Conservation (phyloP, 2,888 invertebrate species). For the Eurytoma adleriae region DNA sequence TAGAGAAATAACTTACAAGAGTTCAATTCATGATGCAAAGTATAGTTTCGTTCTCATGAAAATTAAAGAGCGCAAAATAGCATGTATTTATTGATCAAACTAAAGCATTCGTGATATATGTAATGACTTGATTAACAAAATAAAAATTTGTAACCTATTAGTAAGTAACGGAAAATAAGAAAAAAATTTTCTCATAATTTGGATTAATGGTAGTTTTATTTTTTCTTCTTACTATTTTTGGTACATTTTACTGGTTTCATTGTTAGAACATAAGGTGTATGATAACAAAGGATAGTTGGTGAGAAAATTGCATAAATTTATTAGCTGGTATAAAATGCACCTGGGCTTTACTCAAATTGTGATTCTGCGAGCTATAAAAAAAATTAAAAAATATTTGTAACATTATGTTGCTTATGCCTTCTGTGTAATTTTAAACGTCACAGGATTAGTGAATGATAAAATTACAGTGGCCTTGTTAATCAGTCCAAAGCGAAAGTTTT, state of each 20-base stretch:
- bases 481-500: conserved; percentile 51
- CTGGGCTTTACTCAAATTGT: conserved; percentile 45
- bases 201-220: conserved; percentile 21
- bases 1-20: conserved; percentile 33
- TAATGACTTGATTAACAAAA: conserved; percentile 33
- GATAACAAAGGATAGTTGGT: conserved; percentile 27
- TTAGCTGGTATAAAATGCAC: conserved; percentile 41
- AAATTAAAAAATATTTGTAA: conserved; percentile 33
- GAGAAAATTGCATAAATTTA: conserved; percentile 33
- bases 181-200: conserved; percentile 27
- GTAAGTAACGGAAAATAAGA: conserved; percentile 31
- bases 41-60: conserved; percentile 39
- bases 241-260: conserved; percentile 16
- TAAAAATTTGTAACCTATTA: conserved; percentile 45
- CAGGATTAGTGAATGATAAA: conserved; percentile 44
- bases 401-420: conserved; percentile 53
- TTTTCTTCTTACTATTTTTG: conserved; percentile 13
- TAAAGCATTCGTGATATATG: conserved; percentile 49
- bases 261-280: background rate
- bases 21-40: conserved; percentile 38
- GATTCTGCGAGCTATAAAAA: conserved; percentile 29
- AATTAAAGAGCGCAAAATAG: conserved; percentile 43
- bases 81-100: conserved; percentile 43
- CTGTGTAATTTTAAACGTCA: conserved; percentile 47
- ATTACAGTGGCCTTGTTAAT: conserved; percentile 54